Percentiles rank a stretch among this genome's conserved stretches.
Evolutionary conservation across 2,113 vertebrate genomes (phyloP).

Genomic region (Scopus umbretta): DNA sequence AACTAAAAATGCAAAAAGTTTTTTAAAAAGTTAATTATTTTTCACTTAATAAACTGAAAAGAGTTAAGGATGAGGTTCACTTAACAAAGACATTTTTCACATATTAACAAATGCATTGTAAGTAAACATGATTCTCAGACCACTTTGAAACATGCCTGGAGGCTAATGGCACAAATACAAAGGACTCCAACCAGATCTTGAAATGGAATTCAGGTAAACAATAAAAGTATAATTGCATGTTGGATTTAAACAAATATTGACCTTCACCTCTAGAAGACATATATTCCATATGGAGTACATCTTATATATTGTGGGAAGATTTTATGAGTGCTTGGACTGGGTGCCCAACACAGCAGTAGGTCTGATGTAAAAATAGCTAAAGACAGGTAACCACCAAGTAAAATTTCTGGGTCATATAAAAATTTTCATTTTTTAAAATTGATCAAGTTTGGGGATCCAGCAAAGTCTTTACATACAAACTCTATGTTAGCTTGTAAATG

Average conservation of each 20-base stretch:
- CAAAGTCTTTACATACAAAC: not conserved
- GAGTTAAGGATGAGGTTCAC: not conserved
- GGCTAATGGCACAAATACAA: not conserved
- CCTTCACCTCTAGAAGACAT: not conserved
- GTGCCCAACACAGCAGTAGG: not conserved
- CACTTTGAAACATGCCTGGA: not conserved
- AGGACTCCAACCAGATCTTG: not conserved
- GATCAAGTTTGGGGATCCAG: not conserved
- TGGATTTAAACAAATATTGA: not conserved
- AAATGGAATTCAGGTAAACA: not conserved
- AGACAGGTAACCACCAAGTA: not conserved
- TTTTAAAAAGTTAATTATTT: conserved; percentile 23
- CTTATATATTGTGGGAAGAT: not conserved
- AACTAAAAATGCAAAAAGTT: not conserved
- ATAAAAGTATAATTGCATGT: not conserved
- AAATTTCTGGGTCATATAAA: not conserved
- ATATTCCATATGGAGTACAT: not conserved
- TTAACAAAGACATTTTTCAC: conserved; percentile 34
- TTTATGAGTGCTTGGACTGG: not conserved
- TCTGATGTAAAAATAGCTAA: not conserved
- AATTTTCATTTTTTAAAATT: not conserved
- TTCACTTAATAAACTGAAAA: conserved; percentile 49
- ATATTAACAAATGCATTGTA: conserved; percentile 21
- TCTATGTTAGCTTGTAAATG: not conserved
- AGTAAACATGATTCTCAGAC: conserved; percentile 27